A percentile compares a stretch with the other conserved stretches of the same genome.
phyloP scores from a whole-genome alignment of 2,888 invertebrate genomes.

The Drosophila atripex region DNA sequence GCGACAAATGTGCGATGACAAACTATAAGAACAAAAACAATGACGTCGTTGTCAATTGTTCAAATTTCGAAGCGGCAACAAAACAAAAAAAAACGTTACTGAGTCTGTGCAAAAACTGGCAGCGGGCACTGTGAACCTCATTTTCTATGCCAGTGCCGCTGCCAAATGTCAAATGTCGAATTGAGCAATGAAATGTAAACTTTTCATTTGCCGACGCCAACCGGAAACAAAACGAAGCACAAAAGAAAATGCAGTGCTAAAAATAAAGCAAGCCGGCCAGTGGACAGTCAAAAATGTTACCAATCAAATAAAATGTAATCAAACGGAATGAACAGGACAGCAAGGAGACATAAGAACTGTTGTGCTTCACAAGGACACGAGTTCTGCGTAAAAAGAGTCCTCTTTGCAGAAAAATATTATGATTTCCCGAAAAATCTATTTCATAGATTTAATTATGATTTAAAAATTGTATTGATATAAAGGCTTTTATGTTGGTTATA shows the following conservation, averaged over 20 bases:
- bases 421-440: not conserved
- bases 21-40: constrained; percentile 41
- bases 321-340: constrained; percentile 39
- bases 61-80: constrained; percentile 50
- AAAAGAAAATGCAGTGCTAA: constrained; percentile 28
- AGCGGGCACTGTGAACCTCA: constrained; percentile 58
- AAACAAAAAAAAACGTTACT: constrained; percentile 9
- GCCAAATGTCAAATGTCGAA: constrained; percentile 75
- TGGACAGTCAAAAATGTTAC: constrained; percentile 37
- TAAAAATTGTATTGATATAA: not conserved
- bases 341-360: constrained; percentile 7
- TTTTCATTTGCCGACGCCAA: constrained; percentile 60
- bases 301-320: constrained; percentile 45
- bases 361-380: not conserved
- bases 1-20: constrained; percentile 52
- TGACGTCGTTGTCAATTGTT: constrained; percentile 68
- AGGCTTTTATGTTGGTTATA: no score
- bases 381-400: not conserved
- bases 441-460: not conserved
- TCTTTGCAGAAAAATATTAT: not conserved
- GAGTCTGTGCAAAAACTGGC: constrained; percentile 42
- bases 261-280: constrained; percentile 13
- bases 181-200: constrained; percentile 78
- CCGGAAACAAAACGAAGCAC: constrained; percentile 29
- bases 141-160: constrained; percentile 73